Conservation (phyloP, 2,888 invertebrate species). For the Agrotis segetum region DNA sequence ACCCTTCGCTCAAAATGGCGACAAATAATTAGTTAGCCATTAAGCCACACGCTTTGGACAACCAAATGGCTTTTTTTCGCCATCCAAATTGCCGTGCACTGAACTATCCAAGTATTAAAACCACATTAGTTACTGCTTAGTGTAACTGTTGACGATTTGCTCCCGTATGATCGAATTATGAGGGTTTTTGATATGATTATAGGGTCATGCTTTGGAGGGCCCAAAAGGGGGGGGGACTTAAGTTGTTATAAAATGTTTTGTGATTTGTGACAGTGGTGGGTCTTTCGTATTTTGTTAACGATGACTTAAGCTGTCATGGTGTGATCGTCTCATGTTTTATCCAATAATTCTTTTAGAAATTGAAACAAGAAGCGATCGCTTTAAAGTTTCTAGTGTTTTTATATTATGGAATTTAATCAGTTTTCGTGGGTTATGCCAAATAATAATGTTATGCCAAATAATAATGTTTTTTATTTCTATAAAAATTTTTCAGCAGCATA, state of each 20-base stretch:
- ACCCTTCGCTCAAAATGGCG: constrained; percentile 70
- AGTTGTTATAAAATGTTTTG: constrained; percentile 39
- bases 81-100: constrained; percentile 80
- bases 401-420: too few species aligned
- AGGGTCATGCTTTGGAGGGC: constrained; percentile 26
- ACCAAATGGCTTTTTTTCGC: constrained; percentile 83
- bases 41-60: constrained; percentile 80
- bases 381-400: too few species aligned
- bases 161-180: constrained; percentile 67
- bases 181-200: constrained; percentile 55
- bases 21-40: constrained; percentile 83
- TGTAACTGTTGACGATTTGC: constrained; percentile 78
- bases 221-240: constrained; percentile 1
- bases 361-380: too few species aligned
- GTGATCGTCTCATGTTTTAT: not conserved
- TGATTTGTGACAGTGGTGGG: not conserved
- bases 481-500: too few species aligned
- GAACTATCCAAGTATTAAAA: constrained; percentile 82
- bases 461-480: too few species aligned
- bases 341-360: too few species aligned
- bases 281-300: constrained; percentile 13
- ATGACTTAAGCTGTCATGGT: not conserved
- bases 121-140: constrained; percentile 79
- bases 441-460: too few species aligned
- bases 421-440: too few species aligned